Evolutionary conservation across 2,113 vertebrate species (phyloP).

Genomic region (Gymnorhina tibicen): DNA sequence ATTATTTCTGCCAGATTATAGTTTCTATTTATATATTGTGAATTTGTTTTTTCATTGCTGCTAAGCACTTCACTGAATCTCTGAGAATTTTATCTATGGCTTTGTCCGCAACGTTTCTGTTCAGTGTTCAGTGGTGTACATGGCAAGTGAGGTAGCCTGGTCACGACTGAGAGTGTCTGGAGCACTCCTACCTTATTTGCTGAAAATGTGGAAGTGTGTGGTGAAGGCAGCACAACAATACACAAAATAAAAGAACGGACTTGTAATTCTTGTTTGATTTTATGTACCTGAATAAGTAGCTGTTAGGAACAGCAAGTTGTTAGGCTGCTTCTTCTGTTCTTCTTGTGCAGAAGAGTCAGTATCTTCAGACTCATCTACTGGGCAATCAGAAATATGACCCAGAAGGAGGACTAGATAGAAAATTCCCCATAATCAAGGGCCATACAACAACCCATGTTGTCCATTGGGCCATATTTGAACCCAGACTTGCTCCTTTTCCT

Average conservation of each 20-base stretch:
- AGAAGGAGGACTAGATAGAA: neutral
- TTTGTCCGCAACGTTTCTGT: neutral
- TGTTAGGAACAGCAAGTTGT: neutral
- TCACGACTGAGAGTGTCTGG: neutral
- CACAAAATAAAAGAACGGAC: neutral
- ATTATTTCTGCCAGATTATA: constrained; percentile 4
- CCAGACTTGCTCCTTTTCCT: neutral
- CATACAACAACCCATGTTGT: neutral
- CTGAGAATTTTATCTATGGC: neutral
- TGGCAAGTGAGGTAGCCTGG: neutral
- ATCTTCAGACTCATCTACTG: neutral
- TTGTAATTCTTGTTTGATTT: neutral
- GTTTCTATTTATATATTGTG: neutral
- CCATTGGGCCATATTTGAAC: neutral
- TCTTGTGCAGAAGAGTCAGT: neutral
- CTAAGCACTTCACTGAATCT: neutral
- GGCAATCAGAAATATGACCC: neutral
- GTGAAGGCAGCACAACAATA: neutral
- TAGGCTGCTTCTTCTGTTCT: neutral
- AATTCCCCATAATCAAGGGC: neutral
- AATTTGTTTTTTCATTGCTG: neutral
- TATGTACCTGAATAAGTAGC: neutral
- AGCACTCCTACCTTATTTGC: neutral
- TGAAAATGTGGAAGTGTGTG: neutral
- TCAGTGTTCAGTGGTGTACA: neutral